Base-by-base conservation (phyloP, 2,113 vertebrate species). In the Syngnathus floridae region DNA sequence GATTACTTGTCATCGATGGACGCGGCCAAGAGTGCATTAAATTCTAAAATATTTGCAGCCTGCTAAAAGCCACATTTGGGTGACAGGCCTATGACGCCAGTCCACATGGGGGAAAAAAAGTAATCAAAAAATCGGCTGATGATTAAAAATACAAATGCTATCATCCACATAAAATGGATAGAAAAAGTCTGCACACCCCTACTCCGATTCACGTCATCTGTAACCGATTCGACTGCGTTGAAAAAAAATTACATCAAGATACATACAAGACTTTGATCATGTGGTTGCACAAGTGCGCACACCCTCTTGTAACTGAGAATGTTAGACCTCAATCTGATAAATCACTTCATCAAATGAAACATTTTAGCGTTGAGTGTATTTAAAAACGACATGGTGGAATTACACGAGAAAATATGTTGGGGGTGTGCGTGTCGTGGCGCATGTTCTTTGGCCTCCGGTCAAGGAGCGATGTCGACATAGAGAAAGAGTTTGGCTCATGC, bases 401-500 rank as follows among this genome's bases (percentile, higher is more conserved):
- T 1, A 61, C 21, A 35, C 55, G 46, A 67, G 35, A 52, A 59
- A 38, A 61, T 21, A 26, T 41, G 38, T 41, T 60, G 37, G 1
- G 26, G 58, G 19, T 19, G 10, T 7, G 26, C 31, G 6, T 3
- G 65, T 71, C 76, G 7, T 37, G 4, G 6, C 59, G 66, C 81
- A 75, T 49, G 11, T 76, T 84, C 80, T 75, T 72, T 82, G 86
- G 83, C 73, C 14, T 12, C 46, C 31, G 22, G 60, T 77, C 78
- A 84, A 64, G 21, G 63, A 35, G 36, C 2, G 1, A 80, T 85
- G 81, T 83, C 59, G 38, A 76, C 69, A 65, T 60, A 54, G 31
- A 55, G 17, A 70, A 77, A 67, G 71, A 76, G 71, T 76, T 74
- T 82, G 77, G 74, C 79, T 69, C n/a, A 13, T 11, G 65, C 69